Evolutionary conservation across 2,797 vertebrate genomes (phyloP).

Genomic region (Champsocephalus esox): DNA sequence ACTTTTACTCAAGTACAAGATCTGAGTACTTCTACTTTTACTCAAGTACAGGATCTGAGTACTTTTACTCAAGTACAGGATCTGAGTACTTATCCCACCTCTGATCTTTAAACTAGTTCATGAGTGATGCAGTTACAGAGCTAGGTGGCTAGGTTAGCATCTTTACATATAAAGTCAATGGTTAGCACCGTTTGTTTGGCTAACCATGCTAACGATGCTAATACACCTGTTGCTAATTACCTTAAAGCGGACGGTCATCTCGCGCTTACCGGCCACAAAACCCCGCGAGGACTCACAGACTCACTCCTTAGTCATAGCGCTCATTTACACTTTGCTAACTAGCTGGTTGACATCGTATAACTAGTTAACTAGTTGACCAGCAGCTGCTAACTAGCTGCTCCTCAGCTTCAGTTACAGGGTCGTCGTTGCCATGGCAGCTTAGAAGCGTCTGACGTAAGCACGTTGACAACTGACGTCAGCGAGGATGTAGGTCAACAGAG

Average conservation of each 20-base stretch:
- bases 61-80: too few species aligned
- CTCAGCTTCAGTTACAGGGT: neutral
- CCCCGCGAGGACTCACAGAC: neutral
- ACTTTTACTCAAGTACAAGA: too few species aligned
- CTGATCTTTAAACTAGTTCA: neutral
- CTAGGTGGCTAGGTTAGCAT: neutral
- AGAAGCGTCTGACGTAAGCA: slow-evolving; percentile 40
- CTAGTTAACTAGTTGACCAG: neutral
- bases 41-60: too few species aligned
- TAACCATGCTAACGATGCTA: slow-evolving; percentile 40
- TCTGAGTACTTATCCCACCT: too few species aligned
- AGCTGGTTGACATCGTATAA: fast-evolving
- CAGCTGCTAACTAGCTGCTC: slow-evolving; percentile 8
- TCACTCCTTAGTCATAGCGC: neutral
- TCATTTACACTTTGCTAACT: neutral
- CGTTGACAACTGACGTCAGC: neutral
- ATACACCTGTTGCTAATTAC: slow-evolving; percentile 55
- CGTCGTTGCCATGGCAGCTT: slow-evolving; percentile 66
- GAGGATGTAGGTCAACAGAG: too few species aligned
- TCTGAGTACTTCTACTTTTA: too few species aligned
- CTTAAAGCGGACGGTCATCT: slow-evolving; percentile 73
- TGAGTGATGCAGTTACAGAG: fast-evolving
- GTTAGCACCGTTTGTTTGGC: slow-evolving; percentile 13
- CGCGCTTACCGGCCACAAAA: neutral
- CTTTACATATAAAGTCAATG: too few species aligned